Conservation (phyloP, 1,140 invertebrate genomes). For the Brachionus paranguensis region DNA sequence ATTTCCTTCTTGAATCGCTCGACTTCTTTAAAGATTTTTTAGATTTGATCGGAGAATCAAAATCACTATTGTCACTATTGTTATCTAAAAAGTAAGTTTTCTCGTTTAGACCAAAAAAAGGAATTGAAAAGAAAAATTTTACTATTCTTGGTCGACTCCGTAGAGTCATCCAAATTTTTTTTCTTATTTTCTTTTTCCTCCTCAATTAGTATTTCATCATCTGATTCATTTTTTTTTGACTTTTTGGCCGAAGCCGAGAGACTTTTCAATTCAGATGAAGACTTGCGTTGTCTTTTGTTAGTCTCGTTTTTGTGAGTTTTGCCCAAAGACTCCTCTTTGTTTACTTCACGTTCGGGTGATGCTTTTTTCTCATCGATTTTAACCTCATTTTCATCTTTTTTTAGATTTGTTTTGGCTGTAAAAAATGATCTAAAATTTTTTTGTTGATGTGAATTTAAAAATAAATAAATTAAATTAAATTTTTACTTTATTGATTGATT, state of each 20-base stretch:
- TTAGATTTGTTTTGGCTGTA: slow-evolving; percentile 6
- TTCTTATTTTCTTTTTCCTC: slow-evolving; percentile 27
- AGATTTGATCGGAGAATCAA: not conserved
- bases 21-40: slow-evolving; percentile 6
- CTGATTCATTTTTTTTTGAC: slow-evolving; percentile 13
- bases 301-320: slow-evolving; percentile 1
- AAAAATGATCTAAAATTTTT: slow-evolving; percentile 11
- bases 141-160: slow-evolving; percentile 12
- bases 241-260: slow-evolving; percentile 18
- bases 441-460: not conserved
- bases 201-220: slow-evolving; percentile 1
- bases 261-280: slow-evolving; percentile 24
- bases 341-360: not conserved
- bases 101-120: not conserved
- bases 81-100: not conserved
- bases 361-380: not conserved
- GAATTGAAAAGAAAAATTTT: not conserved
- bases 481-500: slow-evolving; percentile 38
- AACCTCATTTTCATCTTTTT: not conserved
- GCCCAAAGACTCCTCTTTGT: not conserved
- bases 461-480: not conserved
- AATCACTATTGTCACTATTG: not conserved
- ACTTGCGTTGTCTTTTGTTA: slow-evolving; percentile 21
- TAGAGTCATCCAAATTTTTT: not conserved
- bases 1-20: not conserved